Evolutionary conservation across 35 echinoderm and acorn worm species (phyloP).

Genomic region (Stichopus chloronotus): DNA sequence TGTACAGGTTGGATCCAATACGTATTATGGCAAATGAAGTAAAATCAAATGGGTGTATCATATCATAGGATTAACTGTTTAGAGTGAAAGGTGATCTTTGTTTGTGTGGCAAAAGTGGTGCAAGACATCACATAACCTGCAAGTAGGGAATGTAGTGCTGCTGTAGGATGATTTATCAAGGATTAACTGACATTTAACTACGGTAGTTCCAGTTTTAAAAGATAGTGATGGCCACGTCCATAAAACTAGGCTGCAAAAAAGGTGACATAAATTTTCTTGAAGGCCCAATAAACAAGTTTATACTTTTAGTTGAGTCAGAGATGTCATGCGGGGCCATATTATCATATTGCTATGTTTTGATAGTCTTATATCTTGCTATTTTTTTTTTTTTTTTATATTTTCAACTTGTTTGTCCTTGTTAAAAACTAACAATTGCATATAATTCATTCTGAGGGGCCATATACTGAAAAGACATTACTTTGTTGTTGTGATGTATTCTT

Average conservation of each 20-base stretch:
- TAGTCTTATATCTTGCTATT: no score
- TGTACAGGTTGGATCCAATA: neutral
- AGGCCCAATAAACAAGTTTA: neutral
- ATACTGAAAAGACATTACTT: no score
- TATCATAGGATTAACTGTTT: neutral
- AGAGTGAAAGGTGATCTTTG: neutral
- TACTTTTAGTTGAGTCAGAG: neutral
- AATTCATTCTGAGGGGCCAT: no score
- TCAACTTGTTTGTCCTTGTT: no score
- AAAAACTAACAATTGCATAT: no score
- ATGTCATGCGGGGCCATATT: neutral
- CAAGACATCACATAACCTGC: neutral
- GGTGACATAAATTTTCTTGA: neutral
- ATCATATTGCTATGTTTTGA: neutral
- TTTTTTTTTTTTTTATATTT: no score
- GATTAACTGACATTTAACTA: neutral
- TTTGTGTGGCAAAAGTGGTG: constrained; percentile 7
- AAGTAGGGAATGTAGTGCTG: neutral
- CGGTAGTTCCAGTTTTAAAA: neutral
- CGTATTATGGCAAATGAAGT: constrained; percentile 1
- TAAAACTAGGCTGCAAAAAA: neutral
- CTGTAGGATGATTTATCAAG: constrained; percentile 16
- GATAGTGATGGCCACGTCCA: constrained; percentile 3
- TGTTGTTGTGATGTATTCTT: no score
- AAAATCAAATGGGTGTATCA: neutral